Conservation (phyloP, 2,888 invertebrate species). For the Epirrita christyi region DNA sequence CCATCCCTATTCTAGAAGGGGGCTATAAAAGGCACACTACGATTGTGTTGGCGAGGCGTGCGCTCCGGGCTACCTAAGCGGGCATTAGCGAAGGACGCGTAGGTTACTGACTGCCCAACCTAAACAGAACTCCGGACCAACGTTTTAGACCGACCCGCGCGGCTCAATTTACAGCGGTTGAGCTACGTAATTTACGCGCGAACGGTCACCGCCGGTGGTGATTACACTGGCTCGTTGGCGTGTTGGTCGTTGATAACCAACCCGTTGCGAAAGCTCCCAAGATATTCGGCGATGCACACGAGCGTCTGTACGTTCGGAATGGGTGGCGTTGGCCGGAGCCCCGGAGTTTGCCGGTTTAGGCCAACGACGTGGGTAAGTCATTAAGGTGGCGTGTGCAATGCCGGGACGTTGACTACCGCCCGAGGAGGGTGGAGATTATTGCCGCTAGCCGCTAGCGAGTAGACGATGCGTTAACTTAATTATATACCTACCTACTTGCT, state of each 20-base stretch:
- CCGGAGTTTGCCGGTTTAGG: slow-evolving; percentile 50
- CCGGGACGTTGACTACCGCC: slow-evolving; percentile 54
- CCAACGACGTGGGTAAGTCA: slow-evolving; percentile 62
- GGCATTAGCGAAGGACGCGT: slow-evolving; percentile 78
- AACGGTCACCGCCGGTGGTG: slow-evolving; percentile 78
- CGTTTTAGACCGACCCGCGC: slow-evolving; percentile 37
- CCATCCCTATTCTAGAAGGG: slow-evolving; percentile 59
- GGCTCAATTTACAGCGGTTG: slow-evolving; percentile 51
- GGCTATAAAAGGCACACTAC: slow-evolving; percentile 65
- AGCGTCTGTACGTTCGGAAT: slow-evolving; percentile 43
- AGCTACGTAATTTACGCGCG: slow-evolving; percentile 79
- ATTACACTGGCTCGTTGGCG: slow-evolving; percentile 75
- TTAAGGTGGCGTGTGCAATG: slow-evolving; percentile 74
- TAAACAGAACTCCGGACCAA: slow-evolving; percentile 47
- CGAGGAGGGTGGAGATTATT: slow-evolving; percentile 53
- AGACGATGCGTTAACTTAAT: slow-evolving; percentile 66
- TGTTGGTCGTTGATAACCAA: slow-evolving; percentile 71
- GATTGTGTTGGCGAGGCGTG: slow-evolving; percentile 70
- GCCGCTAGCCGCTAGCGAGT: slow-evolving; percentile 46
- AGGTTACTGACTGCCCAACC: slow-evolving; percentile 59
- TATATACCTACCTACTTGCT: slow-evolving; percentile 52
- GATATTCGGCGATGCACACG: slow-evolving; percentile 41
- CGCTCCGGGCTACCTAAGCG: slow-evolving; percentile 74
- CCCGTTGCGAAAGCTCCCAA: slow-evolving; percentile 55
- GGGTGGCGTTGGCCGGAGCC: slow-evolving; percentile 55